Evolutionary conservation across 2,797 vertebrate species (phyloP), one percentile per base, ranked within the genome.

Genomic region (Poeciliopsis paucimaculata): DNA sequence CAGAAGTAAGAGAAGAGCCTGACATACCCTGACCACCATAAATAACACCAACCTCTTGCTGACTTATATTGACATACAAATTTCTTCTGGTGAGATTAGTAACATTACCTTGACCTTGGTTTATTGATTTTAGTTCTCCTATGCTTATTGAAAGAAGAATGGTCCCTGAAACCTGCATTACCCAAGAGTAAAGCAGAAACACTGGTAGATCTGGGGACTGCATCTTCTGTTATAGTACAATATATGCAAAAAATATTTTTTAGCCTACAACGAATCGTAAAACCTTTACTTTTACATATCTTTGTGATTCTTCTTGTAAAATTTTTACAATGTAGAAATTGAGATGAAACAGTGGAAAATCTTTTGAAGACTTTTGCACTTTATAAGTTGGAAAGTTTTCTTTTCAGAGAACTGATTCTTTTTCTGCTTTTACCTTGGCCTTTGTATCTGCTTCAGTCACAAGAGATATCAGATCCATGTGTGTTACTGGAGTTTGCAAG

Each of bases 81-180:
- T 91, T 92, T 92, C 84, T 87, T 75, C 75, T 81, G 66, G 78
- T 79, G 85, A 86, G 88, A 92, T 93, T 85, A 91, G 86, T 80
- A 89, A 89, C 81, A 91, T 91, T 90, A 91, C 76, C 85, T 86
- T 91, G 92, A 94, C 93, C 92, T 94, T 94, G 91, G 82, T 80
- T 39, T 91, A 94, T 93, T 86, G 93, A 94, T 92, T 90, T 72
- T 83, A 74, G 70, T 85, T 87, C 81, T 85, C 87, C 80, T 84
- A 4, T 68, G 83, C 80, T 90, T 82, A 89, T 89, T 91, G 79
- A 89, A 86, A 90, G 84, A 89, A 77, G 62, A 90, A 86, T 89
- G 87, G 81, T 83, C 75, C 83, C 81, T 87, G 82, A 80, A 85
- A 81, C 28, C 82, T 51, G 77, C 77, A 76, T 88, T 77, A 84